Percentiles rank a stretch among this genome's conserved stretches.
Conservation (phyloP, 1,140 invertebrate genomes). For the Dendroctonus ponderosae region DNA sequence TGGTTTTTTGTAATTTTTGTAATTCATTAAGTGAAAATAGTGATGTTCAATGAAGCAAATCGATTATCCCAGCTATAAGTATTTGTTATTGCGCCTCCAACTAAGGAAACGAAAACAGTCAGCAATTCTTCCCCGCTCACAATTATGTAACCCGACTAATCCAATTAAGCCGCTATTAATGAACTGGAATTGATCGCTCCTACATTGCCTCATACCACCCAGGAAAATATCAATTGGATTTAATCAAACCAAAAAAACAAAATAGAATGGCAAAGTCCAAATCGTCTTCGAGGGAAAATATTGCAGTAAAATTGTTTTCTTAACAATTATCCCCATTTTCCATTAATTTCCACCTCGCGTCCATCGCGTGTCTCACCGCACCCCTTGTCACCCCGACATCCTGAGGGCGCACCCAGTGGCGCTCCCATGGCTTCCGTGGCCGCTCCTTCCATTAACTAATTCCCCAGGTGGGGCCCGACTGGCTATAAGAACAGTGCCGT, state of each 20-base stretch:
- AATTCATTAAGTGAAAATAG: too few relatives aligned
- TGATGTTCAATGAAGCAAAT: too few relatives aligned
- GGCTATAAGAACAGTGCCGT: conserved; percentile 8
- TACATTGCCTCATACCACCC: conserved; percentile 6
- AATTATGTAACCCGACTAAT: not conserved
- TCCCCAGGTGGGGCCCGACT: conserved; percentile 34
- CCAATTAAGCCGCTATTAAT: conserved; percentile 4
- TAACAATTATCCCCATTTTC: conserved; percentile 21
- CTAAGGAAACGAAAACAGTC: too few relatives aligned
- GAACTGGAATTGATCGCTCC: conserved; percentile 15
- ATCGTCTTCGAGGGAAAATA: not conserved
- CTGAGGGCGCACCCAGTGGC: conserved; percentile 30
- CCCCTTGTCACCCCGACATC: conserved; percentile 15
- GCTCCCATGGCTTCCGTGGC: conserved; percentile 35
- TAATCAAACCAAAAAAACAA: not conserved
- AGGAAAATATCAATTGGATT: conserved; percentile 7
- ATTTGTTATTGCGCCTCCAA: too few relatives aligned
- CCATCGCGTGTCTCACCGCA: conserved; percentile 23
- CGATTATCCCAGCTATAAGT: too few relatives aligned
- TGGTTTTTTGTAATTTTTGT: too few relatives aligned
- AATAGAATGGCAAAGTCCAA: not conserved
- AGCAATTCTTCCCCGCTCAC: not conserved
- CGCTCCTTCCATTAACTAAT: conserved; percentile 40
- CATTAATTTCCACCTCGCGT: conserved; percentile 27
- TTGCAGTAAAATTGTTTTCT: conserved; percentile 22